Conservation (phyloP, 2,113 vertebrate genomes). For the Setophaga kirtlandii region DNA sequence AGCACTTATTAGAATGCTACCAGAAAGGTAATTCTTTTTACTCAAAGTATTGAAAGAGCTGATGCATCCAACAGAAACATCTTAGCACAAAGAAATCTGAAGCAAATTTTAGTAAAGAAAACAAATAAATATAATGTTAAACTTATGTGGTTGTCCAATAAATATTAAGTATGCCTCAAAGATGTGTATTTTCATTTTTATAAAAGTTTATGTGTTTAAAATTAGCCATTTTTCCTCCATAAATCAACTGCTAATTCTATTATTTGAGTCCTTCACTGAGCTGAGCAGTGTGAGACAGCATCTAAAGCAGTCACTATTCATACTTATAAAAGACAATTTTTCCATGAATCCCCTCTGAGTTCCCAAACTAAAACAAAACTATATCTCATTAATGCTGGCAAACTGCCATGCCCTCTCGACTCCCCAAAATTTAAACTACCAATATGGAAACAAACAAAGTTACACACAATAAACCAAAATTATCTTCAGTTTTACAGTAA, state of each 20-base stretch:
- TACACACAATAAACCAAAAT: background rate
- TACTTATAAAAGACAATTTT: background rate
- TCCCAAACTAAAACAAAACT: conserved; percentile 42
- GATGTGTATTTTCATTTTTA: background rate
- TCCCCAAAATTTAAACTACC: background rate
- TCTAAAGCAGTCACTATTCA: background rate
- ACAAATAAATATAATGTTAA: background rate
- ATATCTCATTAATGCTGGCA: background rate
- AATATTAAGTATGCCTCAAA: background rate
- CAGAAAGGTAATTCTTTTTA: background rate
- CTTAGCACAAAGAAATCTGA: background rate
- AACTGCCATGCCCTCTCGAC: background rate
- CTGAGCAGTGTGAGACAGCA: background rate
- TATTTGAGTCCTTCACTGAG: background rate
- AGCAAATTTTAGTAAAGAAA: background rate
- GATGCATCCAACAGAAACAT: background rate
- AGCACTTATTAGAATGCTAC: background rate
- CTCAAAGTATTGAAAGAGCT: background rate
- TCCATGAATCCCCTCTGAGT: background rate
- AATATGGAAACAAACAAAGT: background rate
- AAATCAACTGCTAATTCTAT: background rate
- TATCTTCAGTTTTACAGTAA: background rate
- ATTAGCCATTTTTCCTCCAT: background rate
- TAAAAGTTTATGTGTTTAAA: background rate
- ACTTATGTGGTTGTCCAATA: background rate